Conservation (phyloP, 2,888 invertebrate genomes). For the Polydrusus cervinus region DNA sequence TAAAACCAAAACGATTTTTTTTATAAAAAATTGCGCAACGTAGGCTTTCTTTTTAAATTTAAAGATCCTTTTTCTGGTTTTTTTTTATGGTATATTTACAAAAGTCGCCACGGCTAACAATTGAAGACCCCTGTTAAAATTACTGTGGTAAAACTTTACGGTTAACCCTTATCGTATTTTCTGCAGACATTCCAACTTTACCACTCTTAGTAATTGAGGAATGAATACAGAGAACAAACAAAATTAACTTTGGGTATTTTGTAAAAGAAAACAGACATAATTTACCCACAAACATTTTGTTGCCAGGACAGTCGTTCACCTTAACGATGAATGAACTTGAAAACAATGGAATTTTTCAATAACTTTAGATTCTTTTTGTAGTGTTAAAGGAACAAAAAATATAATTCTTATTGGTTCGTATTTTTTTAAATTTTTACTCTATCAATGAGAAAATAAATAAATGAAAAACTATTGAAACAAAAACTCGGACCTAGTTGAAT, state of each 20-base stretch:
- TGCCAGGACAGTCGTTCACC: background rate
- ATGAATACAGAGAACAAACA: constrained; percentile 22
- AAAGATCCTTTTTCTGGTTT: background rate
- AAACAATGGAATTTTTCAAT: too few relatives aligned
- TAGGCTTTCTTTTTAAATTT: background rate
- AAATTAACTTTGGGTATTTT: constrained; percentile 23
- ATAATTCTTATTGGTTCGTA: too few relatives aligned
- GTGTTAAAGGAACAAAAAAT: too few relatives aligned
- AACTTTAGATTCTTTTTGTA: too few relatives aligned
- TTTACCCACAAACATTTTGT: constrained; percentile 16
- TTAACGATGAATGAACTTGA: background rate
- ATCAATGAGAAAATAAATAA: too few relatives aligned
- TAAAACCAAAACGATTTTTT: background rate
- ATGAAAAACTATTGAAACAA: too few relatives aligned
- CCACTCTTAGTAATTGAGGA: constrained; percentile 23
- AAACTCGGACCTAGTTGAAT: too few relatives aligned
- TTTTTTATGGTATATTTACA: constrained; percentile 26
- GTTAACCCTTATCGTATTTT: constrained; percentile 39
- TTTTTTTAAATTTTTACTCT: too few relatives aligned
- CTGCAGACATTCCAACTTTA: constrained; percentile 16
- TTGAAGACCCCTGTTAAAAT: constrained; percentile 37
- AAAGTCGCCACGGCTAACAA: constrained; percentile 35
- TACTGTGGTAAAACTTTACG: constrained; percentile 37
- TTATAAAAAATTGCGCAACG: too few relatives aligned
- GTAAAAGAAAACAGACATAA: constrained; percentile 15